Evolutionary conservation across 2,888 invertebrate species (phyloP), one percentile per base, ranked within the genome.

Genomic region (Leuctra nigra): DNA sequence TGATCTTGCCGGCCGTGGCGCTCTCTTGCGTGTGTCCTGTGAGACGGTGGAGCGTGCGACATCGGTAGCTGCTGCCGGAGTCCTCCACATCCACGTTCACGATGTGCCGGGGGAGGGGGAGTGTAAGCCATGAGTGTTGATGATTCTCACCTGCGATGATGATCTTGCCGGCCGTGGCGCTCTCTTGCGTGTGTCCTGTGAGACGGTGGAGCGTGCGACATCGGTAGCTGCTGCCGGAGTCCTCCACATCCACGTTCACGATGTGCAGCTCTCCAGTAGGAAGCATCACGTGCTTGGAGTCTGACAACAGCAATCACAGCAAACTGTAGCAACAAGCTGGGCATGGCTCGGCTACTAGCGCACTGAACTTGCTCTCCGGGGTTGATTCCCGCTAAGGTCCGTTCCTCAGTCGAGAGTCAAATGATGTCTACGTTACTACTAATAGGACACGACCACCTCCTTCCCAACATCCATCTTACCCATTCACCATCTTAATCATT

Each of bases 191-290:
- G 33, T 69, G 69, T 0, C 69, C 70, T 0, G 73, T 74, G 24
- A 75, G 65, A 1, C 68, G 66, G 62, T 73, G 73, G 29, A 68
- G 64, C 1, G 73, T 72, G 22, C 68, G 66, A 62, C 74, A 75
- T 11, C 67, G 64, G 64, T 71, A 75, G 53, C 66, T 65, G 14
- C 66, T 64, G 57, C 67, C 68, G 13, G 68, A 66, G 63, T 75
- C 74, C 2, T 36, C 39, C 1, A 46, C 44, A 13, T 58, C 57
- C 7, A 53, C 58, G n/a, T 53, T 55, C 44, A 58, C n/a, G 36
- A 62, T 59, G 41, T 62, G 59, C 14, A 62, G 59, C 20, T 62
- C 60, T 1, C 62, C 62, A 1, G 59, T 56, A 11, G 62, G 61
- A n/a, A 62, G 55, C 61, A 62, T 62, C 47, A 62, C 57, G 36